phyloP scores from a whole-genome alignment of 2,113 vertebrate genomes.

The Tragelaphus strepsiceros region DNA sequence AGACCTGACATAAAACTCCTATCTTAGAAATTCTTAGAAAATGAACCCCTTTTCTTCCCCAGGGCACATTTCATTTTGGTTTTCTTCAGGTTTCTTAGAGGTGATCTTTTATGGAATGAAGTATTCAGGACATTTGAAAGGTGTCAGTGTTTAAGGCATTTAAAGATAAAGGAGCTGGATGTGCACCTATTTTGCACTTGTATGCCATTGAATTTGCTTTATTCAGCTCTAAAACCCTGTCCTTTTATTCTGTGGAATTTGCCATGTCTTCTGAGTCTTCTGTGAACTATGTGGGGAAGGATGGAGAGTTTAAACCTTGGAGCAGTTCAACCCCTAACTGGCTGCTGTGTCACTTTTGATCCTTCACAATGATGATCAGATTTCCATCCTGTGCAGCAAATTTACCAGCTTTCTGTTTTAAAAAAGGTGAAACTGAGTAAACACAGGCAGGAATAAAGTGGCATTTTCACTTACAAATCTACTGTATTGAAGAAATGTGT shows the following conservation, averaged over 20 bases:
- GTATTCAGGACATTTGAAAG: neutral
- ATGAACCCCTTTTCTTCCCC: neutral
- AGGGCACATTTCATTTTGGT: neutral
- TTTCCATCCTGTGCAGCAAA: neutral
- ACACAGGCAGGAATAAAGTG: neutral
- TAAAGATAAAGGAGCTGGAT: neutral
- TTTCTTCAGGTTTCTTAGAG: neutral
- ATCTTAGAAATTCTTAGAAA: neutral
- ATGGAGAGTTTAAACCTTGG: neutral
- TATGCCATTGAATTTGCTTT: neutral
- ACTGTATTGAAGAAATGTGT: neutral
- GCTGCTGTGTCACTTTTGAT: neutral
- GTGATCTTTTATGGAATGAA: neutral
- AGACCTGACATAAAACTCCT: neutral
- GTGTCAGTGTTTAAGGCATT: neutral
- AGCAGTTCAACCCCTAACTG: rapidly evolving
- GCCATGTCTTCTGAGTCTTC: neutral
- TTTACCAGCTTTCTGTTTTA: neutral
- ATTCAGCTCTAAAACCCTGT: neutral
- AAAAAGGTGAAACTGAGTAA: neutral
- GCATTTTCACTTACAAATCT: neutral
- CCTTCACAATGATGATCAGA: rapidly evolving
- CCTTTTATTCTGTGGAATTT: neutral
- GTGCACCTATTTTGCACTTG: neutral
- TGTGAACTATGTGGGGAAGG: neutral